A percentile compares a stretch with the other conserved stretches of the same genome.
phyloP scores from a whole-genome alignment of 2,888 invertebrate genomes.

The Alitta virens region DNA sequence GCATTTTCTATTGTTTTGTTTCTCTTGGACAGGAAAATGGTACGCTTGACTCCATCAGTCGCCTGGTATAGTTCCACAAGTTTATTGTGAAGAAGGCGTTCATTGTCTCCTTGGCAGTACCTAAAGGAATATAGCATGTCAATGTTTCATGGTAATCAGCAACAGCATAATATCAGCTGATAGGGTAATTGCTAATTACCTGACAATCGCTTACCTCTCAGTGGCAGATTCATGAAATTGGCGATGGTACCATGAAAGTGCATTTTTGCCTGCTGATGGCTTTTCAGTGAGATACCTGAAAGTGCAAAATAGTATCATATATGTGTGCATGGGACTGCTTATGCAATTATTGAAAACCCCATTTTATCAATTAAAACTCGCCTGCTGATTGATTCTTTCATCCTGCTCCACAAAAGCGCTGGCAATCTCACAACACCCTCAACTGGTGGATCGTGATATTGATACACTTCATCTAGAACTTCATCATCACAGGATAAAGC shows the following conservation, averaged over 20 bases:
- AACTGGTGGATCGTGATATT: constrained; percentile 51
- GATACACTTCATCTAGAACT: constrained; percentile 46
- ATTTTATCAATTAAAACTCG: no score
- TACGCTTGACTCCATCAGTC: constrained; percentile 8
- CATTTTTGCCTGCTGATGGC: constrained; percentile 41
- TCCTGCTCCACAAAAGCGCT: constrained; percentile 46
- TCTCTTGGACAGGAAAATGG: constrained; percentile 36
- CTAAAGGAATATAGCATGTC: no score
- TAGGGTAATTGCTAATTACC: no score
- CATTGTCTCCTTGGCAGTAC: constrained; percentile 32
- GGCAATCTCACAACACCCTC: constrained; percentile 46
- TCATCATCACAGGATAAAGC: constrained; percentile 44
- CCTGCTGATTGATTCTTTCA: constrained; percentile 29
- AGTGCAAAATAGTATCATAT: constrained; percentile 25
- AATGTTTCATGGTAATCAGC: no score
- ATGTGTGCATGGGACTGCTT: no score
- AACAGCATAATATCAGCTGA: no score
- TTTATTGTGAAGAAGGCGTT: constrained; percentile 34
- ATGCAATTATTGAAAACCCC: no score
- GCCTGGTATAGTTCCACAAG: constrained; percentile 16
- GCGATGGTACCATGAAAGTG: constrained; percentile 50
- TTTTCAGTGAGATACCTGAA: constrained; percentile 47
- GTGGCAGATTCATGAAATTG: constrained; percentile 47
- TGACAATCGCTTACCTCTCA: no score
- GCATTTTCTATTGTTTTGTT: constrained; percentile 39